A percentile compares a stretch with the other conserved stretches of the same genome.
Evolutionary conservation across 1,140 invertebrate genomes (phyloP).

Genomic region (Atta colombica): DNA sequence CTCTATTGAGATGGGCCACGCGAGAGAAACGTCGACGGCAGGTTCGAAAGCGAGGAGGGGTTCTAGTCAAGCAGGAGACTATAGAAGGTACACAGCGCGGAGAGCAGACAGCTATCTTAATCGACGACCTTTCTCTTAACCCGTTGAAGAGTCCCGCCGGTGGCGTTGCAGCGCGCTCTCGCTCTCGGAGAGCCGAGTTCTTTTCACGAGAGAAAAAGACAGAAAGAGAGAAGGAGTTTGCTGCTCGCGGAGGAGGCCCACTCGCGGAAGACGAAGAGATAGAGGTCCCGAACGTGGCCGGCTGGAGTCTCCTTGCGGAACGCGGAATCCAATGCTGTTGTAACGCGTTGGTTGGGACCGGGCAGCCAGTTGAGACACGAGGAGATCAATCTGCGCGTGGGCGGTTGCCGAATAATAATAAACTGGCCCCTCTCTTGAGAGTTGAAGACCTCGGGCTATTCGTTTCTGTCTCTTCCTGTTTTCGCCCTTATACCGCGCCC

Average conservation of each 20-base stretch:
- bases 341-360: conserved; percentile 53
- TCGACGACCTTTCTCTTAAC: conserved; percentile 83
- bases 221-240: not conserved
- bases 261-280: conserved; percentile 51
- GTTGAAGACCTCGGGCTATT: conserved; percentile 63
- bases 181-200: conserved; percentile 49
- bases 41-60: conserved; percentile 45
- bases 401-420: conserved; percentile 82
- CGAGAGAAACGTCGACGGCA: conserved; percentile 49
- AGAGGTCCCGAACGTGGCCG: conserved; percentile 3
- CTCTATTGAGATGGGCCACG: conserved; percentile 61
- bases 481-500: conserved; percentile 31
- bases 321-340: conserved; percentile 68
- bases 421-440: conserved; percentile 73
- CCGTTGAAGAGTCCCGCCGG: conserved; percentile 71
- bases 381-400: conserved; percentile 76
- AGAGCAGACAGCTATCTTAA: conserved; percentile 82
- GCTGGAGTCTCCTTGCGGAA: conserved; percentile 55
- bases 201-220: conserved; percentile 8
- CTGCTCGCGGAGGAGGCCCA: conserved; percentile 44
- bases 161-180: conserved; percentile 76
- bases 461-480: conserved; percentile 68
- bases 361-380: conserved; percentile 67
- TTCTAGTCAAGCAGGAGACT: conserved; percentile 66
- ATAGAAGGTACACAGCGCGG: conserved; percentile 60